These are phyloP conservation scores for Irena cyanogastra DNA, from an alignment of 2,113 vertebrate genomes.

Conservation along the genomic window DNA sequence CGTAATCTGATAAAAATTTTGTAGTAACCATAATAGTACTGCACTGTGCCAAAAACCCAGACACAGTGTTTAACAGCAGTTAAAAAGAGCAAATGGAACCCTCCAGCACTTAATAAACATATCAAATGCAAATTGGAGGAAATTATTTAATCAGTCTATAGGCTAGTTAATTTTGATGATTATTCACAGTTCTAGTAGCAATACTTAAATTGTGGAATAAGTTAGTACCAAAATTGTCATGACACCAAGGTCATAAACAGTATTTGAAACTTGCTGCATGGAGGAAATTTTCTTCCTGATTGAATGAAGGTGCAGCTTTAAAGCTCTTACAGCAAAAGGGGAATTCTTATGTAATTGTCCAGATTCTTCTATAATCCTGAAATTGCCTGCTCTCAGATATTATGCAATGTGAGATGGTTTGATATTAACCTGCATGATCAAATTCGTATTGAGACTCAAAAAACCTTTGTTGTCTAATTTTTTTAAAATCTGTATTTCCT, in stretches of 20 bases:
- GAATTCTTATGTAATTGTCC: background rate
- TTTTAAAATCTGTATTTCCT: background rate
- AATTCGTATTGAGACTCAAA: background rate
- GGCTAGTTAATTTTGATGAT: constrained; percentile 36
- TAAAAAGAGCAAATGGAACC: constrained; percentile 25
- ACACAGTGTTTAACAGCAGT: background rate
- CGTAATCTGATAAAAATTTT: constrained; percentile 36
- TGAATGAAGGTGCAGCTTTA: background rate
- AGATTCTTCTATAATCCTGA: constrained; percentile 3
- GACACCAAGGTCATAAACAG: background rate
- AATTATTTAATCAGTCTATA: constrained; percentile 58
- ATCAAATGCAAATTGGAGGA: constrained; percentile 53
- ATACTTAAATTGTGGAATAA: background rate
- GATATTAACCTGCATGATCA: background rate
- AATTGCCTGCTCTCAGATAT: background rate
- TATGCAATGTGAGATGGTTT: background rate
- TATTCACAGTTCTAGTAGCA: constrained; percentile 35
- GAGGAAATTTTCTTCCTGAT: background rate
- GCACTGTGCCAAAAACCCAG: constrained; percentile 42
- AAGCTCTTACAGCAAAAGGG: background rate
- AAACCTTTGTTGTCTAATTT: background rate
- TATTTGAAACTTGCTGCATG: background rate
- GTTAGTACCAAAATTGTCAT: background rate
- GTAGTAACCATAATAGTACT: constrained; percentile 4
- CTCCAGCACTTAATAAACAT: constrained; percentile 50